These are phyloP conservation scores for Salvelinus sp. DNA, from an alignment of 2,113 vertebrate species.

Conservation along the genomic window DNA sequence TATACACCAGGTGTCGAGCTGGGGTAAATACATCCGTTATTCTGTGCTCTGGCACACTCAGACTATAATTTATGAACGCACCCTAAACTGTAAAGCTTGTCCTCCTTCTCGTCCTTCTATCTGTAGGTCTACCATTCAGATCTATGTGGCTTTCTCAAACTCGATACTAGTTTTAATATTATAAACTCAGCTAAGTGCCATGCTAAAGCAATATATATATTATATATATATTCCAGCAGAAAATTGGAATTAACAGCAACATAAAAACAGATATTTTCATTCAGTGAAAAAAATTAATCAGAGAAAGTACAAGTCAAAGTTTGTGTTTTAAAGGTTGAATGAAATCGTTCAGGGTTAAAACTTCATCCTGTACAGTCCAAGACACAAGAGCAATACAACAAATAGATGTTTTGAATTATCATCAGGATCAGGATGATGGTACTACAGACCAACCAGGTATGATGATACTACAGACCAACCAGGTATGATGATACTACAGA, in stretches of 20 bases:
- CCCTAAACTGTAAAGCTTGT: too few species aligned
- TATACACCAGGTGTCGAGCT: too few species aligned
- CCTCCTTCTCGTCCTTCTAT: constrained; percentile 30
- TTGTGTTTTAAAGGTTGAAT: constrained; percentile 64
- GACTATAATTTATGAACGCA: too few species aligned
- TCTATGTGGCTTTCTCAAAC: constrained; percentile 49
- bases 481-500: too few species aligned
- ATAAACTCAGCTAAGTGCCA: constrained; percentile 52
- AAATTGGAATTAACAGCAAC: constrained; percentile 73
- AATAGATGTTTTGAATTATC: constrained; percentile 42
- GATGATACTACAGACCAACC: too few species aligned
- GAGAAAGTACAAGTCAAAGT: constrained; percentile 48
- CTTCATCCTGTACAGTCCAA: constrained; percentile 43
- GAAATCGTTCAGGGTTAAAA: constrained; percentile 61
- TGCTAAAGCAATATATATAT: constrained; percentile 41
- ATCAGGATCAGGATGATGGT: not conserved
- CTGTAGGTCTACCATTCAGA: constrained; percentile 35
- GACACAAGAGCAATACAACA: not conserved
- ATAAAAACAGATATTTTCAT: constrained; percentile 60
- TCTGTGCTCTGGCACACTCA: too few species aligned
- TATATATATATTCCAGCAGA: constrained; percentile 62
- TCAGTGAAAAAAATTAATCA: constrained; percentile 59
- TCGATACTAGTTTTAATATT: constrained; percentile 24
- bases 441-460: too few species aligned
- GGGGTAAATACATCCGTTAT: too few species aligned